Evolutionary conservation across 2,113 vertebrate species (phyloP).

Genomic region (Cygnus buccinator): DNA sequence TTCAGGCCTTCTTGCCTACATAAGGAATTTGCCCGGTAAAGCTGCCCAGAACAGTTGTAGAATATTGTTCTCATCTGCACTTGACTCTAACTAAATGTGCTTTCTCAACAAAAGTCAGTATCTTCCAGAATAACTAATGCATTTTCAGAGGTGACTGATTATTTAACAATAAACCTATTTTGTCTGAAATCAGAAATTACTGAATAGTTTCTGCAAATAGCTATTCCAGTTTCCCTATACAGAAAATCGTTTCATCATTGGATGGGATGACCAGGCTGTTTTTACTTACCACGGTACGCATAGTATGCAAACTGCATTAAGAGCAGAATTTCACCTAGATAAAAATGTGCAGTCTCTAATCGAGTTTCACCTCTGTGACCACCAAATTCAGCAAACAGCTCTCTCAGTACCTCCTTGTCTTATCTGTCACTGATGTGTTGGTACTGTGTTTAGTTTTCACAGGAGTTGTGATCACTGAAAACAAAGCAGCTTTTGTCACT

Average conservation of each 20-base stretch:
- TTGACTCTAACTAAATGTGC: background rate
- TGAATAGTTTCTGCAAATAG: background rate
- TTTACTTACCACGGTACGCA: background rate
- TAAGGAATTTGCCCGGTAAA: background rate
- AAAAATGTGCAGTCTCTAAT: background rate
- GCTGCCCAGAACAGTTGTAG: background rate
- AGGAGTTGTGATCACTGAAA: background rate
- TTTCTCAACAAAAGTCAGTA: background rate
- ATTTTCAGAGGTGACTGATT: background rate
- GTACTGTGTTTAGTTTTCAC: background rate
- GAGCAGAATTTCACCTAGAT: background rate
- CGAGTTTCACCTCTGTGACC: background rate
- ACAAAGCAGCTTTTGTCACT: background rate
- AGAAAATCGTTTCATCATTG: background rate
- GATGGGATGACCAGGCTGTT: background rate
- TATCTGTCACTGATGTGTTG: background rate
- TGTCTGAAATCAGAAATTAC: background rate
- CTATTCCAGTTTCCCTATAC: background rate
- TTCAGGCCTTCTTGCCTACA: background rate
- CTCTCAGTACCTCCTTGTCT: background rate
- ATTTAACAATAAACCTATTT: background rate
- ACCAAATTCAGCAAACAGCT: background rate
- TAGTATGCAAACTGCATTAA: background rate
- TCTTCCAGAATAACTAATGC: background rate
- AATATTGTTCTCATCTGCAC: background rate